Conservation (phyloP, 2,113 vertebrate species). For the Corythaixoides concolor region DNA sequence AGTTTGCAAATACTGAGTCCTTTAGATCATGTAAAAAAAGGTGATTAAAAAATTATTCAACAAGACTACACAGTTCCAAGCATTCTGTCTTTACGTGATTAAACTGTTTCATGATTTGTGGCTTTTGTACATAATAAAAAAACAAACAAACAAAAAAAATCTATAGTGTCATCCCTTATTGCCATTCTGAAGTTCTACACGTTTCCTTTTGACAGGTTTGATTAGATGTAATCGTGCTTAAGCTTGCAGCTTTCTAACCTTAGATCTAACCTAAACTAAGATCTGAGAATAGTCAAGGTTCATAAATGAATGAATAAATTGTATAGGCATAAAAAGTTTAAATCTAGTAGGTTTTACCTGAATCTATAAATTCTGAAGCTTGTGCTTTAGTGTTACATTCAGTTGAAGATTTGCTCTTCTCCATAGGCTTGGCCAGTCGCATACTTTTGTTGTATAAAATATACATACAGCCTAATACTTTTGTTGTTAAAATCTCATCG, state of each 20-base stretch:
- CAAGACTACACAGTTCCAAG: neutral
- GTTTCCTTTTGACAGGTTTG: neutral
- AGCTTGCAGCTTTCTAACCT: neutral
- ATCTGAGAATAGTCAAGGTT: neutral
- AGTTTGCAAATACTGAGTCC: neutral
- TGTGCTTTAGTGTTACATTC: neutral
- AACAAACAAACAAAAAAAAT: neutral
- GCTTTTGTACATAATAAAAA: too few relatives aligned
- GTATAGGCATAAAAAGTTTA: neutral
- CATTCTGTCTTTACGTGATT: neutral
- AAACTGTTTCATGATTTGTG: too few relatives aligned
- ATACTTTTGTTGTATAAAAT: neutral
- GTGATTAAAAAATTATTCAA: neutral
- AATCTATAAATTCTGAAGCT: neutral
- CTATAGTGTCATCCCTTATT: neutral
- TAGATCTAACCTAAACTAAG: neutral
- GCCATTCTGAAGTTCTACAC: neutral
- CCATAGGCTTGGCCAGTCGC: neutral
- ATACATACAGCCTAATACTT: neutral
- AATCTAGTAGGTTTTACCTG: neutral
- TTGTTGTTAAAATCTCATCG: neutral
- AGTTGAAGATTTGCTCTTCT: neutral
- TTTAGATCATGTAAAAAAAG: neutral
- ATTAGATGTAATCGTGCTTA: neutral
- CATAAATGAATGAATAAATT: neutral